A percentile compares a stretch with the other conserved stretches of the same genome.
These are phyloP conservation scores for Calephelis virginiensis DNA, from an alignment of 1,140 invertebrate genomes.

Conservation along the genomic window DNA sequence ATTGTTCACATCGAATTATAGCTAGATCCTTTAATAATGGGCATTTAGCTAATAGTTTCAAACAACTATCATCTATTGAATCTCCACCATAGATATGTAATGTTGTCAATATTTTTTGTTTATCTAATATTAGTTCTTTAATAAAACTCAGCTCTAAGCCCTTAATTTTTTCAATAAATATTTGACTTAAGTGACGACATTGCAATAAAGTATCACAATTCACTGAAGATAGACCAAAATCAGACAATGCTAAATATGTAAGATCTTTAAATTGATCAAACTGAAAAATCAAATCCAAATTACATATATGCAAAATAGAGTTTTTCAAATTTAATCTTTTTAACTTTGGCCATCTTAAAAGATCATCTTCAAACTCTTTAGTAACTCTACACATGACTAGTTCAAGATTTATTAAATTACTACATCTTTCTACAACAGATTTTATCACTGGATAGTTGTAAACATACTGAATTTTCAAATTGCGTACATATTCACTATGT, in stretches of 20 bases:
- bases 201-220: constrained; percentile 61
- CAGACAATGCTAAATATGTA: constrained; percentile 58
- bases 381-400: constrained; percentile 61
- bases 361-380: constrained; percentile 57
- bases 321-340: constrained; percentile 65
- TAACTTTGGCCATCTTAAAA: constrained; percentile 56
- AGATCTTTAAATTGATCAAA: constrained; percentile 59
- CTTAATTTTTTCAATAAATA: constrained; percentile 70
- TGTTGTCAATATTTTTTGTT: constrained; percentile 49
- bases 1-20: constrained; percentile 67
- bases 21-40: constrained; percentile 55
- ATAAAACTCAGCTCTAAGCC: constrained; percentile 55
- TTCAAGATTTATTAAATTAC: constrained; percentile 59
- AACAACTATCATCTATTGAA: constrained; percentile 54
- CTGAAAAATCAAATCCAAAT: constrained; percentile 46
- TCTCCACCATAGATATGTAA: constrained; percentile 68
- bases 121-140: constrained; percentile 50
- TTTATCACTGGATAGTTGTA: constrained; percentile 55
- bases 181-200: constrained; percentile 57
- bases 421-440: constrained; percentile 53
- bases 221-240: constrained; percentile 60
- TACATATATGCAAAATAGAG: constrained; percentile 44
- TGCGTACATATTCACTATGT: constrained; percentile 47
- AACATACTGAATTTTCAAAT: constrained; percentile 66
- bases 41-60: constrained; percentile 59